Percentiles rank a stretch among this genome's conserved stretches.
Evolutionary conservation across 2,888 invertebrate genomes (phyloP).

Genomic region (Saturnia japonica): DNA sequence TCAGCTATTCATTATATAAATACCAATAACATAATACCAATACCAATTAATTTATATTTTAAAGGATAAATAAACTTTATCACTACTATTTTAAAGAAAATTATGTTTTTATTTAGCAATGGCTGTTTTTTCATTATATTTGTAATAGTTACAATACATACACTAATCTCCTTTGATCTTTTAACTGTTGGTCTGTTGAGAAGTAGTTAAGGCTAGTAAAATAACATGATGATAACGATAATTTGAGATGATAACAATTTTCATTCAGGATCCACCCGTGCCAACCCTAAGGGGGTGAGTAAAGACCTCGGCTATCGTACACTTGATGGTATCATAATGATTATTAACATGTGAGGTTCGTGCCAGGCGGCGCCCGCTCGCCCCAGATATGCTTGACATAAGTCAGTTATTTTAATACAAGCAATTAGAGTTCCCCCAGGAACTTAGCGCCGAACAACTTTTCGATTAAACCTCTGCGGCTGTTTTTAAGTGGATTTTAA

Average conservation of each 20-base stretch:
- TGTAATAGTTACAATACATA: too few relatives aligned
- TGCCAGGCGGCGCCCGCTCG: slow-evolving; percentile 70
- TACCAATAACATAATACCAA: too few relatives aligned
- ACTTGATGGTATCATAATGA: slow-evolving; percentile 82
- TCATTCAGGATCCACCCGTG: not conserved
- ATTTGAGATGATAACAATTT: not conserved
- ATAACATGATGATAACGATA: not conserved
- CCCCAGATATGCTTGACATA: slow-evolving; percentile 81
- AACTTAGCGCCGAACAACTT: slow-evolving; percentile 65
- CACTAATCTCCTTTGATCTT: too few relatives aligned
- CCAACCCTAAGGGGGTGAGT: slow-evolving; percentile 42
- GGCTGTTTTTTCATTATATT: not conserved
- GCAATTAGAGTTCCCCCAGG: slow-evolving; percentile 75
- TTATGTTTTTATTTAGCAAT: not conserved
- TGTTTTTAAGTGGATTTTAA: slow-evolving; percentile 79
- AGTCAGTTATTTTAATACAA: slow-evolving; percentile 81
- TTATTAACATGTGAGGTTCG: slow-evolving; percentile 80
- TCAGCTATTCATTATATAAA: too few relatives aligned
- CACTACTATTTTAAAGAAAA: not conserved
- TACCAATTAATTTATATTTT: too few relatives aligned
- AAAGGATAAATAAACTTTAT: not conserved
- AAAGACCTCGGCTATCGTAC: slow-evolving; percentile 71
- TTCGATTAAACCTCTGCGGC: slow-evolving; percentile 74
- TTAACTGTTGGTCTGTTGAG: not conserved
- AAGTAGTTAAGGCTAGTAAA: not conserved